Evolutionary conservation across 2,888 invertebrate species (phyloP).

Genomic region (Zeuzera pyrina): DNA sequence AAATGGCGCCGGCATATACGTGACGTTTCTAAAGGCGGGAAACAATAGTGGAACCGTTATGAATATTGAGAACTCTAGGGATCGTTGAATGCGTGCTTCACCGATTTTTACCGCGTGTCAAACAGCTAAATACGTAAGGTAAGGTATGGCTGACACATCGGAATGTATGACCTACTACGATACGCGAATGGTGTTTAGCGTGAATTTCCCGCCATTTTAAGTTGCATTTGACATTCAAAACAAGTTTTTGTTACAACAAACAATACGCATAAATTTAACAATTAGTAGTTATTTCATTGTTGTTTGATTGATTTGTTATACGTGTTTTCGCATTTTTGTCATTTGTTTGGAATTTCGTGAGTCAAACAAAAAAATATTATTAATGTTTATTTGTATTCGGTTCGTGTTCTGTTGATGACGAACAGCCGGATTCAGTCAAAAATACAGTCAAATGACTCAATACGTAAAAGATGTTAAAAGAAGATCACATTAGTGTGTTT

Average conservation of each 20-base stretch:
- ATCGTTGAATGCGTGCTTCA: constrained; percentile 41
- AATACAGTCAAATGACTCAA: no score
- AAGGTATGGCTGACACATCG: constrained; percentile 4
- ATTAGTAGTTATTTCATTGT: background rate
- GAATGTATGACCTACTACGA: constrained; percentile 42
- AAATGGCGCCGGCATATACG: constrained; percentile 58
- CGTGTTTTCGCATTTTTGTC: no score
- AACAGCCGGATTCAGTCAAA: constrained; percentile 7
- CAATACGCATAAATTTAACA: background rate
- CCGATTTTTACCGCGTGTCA: constrained; percentile 44
- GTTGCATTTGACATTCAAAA: constrained; percentile 33
- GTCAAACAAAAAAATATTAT: constrained; percentile 5
- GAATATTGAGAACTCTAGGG: constrained; percentile 55
- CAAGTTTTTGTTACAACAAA: constrained; percentile 24
- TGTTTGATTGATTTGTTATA: background rate
- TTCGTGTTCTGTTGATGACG: constrained; percentile 7
- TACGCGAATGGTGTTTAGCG: constrained; percentile 16
- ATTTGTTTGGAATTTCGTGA: no score
- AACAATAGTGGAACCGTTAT: constrained; percentile 63
- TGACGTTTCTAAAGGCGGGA: constrained; percentile 56
- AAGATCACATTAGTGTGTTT: no score
- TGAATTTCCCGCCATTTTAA: constrained; percentile 33
- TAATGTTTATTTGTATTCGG: constrained; percentile 14
- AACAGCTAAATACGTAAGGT: constrained; percentile 8
- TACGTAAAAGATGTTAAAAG: no score